Percentiles rank a stretch among this genome's conserved stretches.
These are phyloP conservation scores for Otis tarda DNA, from an alignment of 2,113 vertebrate genomes.

Conservation along the genomic window DNA sequence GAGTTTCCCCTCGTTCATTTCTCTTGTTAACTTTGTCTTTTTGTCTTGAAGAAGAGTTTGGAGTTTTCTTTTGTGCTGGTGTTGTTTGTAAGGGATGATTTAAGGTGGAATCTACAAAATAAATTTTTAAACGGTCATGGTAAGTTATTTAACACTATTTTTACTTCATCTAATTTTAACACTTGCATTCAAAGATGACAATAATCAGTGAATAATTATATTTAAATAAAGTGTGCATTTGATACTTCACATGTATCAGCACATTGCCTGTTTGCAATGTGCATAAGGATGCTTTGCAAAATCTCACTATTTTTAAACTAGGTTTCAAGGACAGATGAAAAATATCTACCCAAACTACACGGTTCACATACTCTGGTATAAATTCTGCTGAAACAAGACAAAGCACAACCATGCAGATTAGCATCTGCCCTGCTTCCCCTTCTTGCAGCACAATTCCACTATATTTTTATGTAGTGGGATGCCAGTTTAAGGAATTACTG, in stretches of 20 bases:
- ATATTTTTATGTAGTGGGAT: not conserved
- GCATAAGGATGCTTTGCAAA: not conserved
- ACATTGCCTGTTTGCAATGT: not conserved
- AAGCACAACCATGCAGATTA: not conserved
- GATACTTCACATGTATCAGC: not conserved
- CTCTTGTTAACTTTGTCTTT: constrained; percentile 99
- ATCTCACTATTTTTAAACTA: not conserved
- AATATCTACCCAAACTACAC: not conserved
- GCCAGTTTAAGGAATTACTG: not conserved
- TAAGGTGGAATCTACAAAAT: constrained; percentile 86
- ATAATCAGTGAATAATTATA: not conserved
- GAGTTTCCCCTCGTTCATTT: constrained; percentile 96
- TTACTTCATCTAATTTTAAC: not conserved
- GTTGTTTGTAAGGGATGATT: constrained; percentile 91
- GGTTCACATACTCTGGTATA: not conserved
- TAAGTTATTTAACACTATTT: not conserved
- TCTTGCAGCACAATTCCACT: not conserved
- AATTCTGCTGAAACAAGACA: not conserved
- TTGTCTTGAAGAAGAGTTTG: constrained; percentile 90
- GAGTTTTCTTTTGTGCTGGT: constrained; percentile 90
- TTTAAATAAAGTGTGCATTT: not conserved
- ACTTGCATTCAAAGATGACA: not conserved
- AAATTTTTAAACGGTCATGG: not conserved
- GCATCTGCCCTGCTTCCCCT: not conserved
- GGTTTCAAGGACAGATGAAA: not conserved